phyloP scores from a whole-genome alignment of 23 tunicate genomes.

The Trididemnum miniatum region DNA sequence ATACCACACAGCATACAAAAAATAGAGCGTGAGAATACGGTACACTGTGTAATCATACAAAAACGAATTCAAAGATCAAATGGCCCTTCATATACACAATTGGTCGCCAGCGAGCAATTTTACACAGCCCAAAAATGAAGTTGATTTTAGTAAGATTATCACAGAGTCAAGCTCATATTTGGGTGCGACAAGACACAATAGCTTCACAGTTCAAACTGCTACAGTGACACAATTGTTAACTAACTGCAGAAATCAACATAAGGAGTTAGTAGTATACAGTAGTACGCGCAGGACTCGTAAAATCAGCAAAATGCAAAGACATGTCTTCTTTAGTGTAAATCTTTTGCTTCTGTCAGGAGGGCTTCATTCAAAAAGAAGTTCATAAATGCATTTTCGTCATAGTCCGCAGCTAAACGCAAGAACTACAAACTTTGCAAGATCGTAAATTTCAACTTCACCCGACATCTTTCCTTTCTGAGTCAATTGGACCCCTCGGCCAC shows the following conservation, averaged over 20 bases:
- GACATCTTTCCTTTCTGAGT: not conserved
- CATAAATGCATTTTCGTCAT: not conserved
- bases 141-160: not conserved
- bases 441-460: not conserved
- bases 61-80: not conserved
- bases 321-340: not conserved
- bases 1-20: conserved; percentile 16
- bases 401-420: not conserved
- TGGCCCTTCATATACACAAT: not conserved
- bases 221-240: conserved; percentile 19
- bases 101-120: conserved; percentile 3
- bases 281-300: conserved; percentile 15
- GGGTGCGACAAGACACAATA: not conserved
- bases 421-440: not conserved
- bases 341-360: not conserved
- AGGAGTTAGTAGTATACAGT: conserved; percentile 6
- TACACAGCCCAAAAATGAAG: not conserved
- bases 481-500: conserved; percentile 13
- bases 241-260: conserved; percentile 16
- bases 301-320: not conserved
- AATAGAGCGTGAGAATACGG: conserved; percentile 16
- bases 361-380: not conserved
- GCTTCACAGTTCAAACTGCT: conserved; percentile 21
- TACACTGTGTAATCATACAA: conserved; percentile 31
- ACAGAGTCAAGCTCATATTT: not conserved